Evolutionary conservation across 1,140 invertebrate species (phyloP).

Genomic region (Drosophila bifasciata): DNA sequence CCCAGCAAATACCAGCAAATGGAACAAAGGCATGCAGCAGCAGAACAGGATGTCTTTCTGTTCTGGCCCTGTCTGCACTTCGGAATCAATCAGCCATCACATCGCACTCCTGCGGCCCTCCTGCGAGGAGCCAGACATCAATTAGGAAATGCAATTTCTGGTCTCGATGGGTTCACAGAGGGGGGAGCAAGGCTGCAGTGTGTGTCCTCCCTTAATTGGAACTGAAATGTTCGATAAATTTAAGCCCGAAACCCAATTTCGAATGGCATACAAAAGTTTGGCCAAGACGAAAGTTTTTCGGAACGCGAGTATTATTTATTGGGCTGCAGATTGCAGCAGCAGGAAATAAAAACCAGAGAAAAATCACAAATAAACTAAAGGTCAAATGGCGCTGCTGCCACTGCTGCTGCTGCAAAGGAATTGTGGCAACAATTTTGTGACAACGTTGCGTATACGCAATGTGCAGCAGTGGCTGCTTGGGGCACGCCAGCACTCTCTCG

Average conservation of each 20-base stretch:
- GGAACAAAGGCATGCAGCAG: constrained; percentile 20
- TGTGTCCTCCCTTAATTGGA: constrained; percentile 18
- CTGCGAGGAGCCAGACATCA: constrained; percentile 13
- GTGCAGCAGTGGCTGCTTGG: constrained; percentile 20
- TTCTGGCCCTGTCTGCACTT: not conserved
- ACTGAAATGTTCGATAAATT: constrained; percentile 42
- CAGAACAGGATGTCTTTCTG: too few relatives aligned
- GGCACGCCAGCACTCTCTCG: constrained; percentile 5
- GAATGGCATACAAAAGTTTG: constrained; percentile 31
- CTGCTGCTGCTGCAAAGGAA: constrained; percentile 6
- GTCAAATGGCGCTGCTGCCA: constrained; percentile 26
- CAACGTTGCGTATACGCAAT: constrained; percentile 46
- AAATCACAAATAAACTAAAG: constrained; percentile 19
- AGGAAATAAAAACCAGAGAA: constrained; percentile 1
- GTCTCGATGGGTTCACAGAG: constrained; percentile 21
- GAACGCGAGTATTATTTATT: constrained; percentile 36
- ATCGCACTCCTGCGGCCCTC: constrained; percentile 16
- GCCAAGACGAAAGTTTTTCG: constrained; percentile 21
- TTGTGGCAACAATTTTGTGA: constrained; percentile 36
- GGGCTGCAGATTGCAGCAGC: constrained; percentile 8
- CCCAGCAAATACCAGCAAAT: not conserved
- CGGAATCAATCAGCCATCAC: constrained; percentile 45
- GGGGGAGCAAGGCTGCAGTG: constrained; percentile 5
- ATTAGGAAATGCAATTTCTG: constrained; percentile 53
- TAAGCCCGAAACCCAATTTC: constrained; percentile 41